Base-by-base conservation (phyloP, 1,140 invertebrate genomes). In the Radopholus similis region DNA sequence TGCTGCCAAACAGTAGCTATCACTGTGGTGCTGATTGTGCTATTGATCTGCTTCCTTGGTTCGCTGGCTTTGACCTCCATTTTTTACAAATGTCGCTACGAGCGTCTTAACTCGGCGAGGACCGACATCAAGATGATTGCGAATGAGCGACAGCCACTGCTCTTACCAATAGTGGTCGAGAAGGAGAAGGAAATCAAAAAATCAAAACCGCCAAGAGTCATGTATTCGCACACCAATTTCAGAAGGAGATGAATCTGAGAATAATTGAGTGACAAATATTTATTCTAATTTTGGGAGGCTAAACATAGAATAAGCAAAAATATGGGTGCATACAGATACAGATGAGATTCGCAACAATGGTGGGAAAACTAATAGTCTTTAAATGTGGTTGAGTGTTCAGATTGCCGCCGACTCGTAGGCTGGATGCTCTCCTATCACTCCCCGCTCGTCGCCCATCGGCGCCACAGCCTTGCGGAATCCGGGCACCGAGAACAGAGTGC, bases 401-500 rank as follows among this genome's bases (percentile, higher is more conserved):
- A 40, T 11, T 40, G n/a, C 40, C n/a, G 59, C 26, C 21, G 42
- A 42, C 21, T 62, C 40, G 32, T 40, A 60, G 26, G n/a, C 40
- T 15, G 59, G 40, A 11, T 35, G 59, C n/a, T 35, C 37, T 32
- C 6, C 38, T 8, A 44, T 42, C 13, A 2, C n/a, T 47, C 23
- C 35, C 5, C 51, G 30, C 15, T 53, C 49, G 34, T 0, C 47
- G 18, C 32, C 59, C 59, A 62, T 47, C n/a, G 59, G 59, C 8
- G 40, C 59, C n/a, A 62, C 28, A 4, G 49, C 40, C 32, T 62
- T 62, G 18, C 59, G 42, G n/a, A 62, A 62, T 11, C 59, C 59
- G 18, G 59, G 49, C 2, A n/a, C 49, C 32, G 49, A 26, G 9
- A 62, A 26, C 4, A 49, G 40, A 26, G 34, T 18, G 34, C 59